phyloP scores from a whole-genome alignment of 2,888 invertebrate species.

The Alloscopus bannaensis region DNA sequence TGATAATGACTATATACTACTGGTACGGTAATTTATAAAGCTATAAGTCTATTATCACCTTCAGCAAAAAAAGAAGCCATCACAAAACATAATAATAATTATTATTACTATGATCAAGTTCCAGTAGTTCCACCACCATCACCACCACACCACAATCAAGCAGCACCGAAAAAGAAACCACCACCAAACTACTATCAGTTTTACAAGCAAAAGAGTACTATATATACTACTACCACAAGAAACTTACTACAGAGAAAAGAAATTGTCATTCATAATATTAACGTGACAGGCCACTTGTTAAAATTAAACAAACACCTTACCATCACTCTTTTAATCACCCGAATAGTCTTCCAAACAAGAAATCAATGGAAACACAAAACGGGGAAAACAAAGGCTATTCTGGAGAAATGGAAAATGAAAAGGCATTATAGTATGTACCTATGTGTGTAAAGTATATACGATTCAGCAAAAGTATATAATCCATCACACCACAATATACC shows the following conservation, averaged over 20 bases:
- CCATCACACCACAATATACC: no score
- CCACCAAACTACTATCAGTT: no score
- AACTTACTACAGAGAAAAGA: conserved; percentile 21
- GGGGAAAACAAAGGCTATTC: conserved; percentile 49
- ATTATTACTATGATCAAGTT: conserved; percentile 28
- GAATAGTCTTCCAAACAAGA: conserved; percentile 65
- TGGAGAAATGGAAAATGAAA: conserved; percentile 35
- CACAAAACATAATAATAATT: conserved; percentile 26
- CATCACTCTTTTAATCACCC: conserved; percentile 36
- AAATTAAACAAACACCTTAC: no score
- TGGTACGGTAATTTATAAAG: conserved; percentile 29
- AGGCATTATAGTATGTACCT: no score
- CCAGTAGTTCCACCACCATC: conserved; percentile 27
- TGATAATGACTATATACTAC: conserved; percentile 57
- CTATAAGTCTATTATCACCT: conserved; percentile 26
- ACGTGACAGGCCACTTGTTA: no score
- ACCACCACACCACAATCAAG: no score
- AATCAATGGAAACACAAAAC: conserved; percentile 13
- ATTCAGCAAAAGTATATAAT: no score
- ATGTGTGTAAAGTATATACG: no score
- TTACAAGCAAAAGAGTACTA: background rate
- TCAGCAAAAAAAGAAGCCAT: conserved; percentile 29
- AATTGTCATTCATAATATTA: background rate
- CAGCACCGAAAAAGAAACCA: conserved; percentile 6
- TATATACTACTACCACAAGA: conserved; percentile 9